Evolutionary conservation across 1,140 invertebrate genomes (phyloP), one percentile per base, ranked within the genome.

Genomic region (Solenopsis fugax): DNA sequence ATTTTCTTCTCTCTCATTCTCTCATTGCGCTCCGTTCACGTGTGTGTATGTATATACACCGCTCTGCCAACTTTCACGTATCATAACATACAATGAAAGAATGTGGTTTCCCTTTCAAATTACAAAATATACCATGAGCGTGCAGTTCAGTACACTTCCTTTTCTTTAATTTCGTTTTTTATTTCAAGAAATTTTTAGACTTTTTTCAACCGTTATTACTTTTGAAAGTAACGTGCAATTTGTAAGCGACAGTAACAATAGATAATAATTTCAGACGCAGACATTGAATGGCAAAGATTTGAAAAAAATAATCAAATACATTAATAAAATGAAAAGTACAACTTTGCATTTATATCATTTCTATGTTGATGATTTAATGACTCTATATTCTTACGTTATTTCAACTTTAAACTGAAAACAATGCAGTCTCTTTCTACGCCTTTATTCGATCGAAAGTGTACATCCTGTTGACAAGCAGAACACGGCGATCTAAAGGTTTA

Each of bases 101-200:
- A 94, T 94, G 94, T 94, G 92, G 93, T 94, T 94, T 94, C 93
- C 94, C 93, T 94, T 94, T 94, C 93, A 94, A 94, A 94, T 94
- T 94, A 94, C 93, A 94, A 94, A 94, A 94, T 94, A 93, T 91
- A 67, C 82, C 80, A 88, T 72, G 84, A 90, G 89, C 62, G 54
- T 52, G 56, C 62, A 71, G 41, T 86, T 87, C 71, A 62, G 62
- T 86, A 88, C 82, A 93, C 88, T 91, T 94, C 92, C 92, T 77
- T 92, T 82, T 89, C 87, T 88, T 67, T 50, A 89, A 85, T 89
- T 91, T 89, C 89, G 72, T 65, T 86, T 72, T 67, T 80, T 18
- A 80, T 52, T 18, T 16, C 21, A 13, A 75, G 41, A 34, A n/a
- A 29, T 52, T 73, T 72, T 73, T 73, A 13, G 3, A 37, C 12